Percentiles rank a stretch among this genome's conserved stretches.
phyloP scores from a whole-genome alignment of 2,888 invertebrate species.

The Poecilus cupreus region DNA sequence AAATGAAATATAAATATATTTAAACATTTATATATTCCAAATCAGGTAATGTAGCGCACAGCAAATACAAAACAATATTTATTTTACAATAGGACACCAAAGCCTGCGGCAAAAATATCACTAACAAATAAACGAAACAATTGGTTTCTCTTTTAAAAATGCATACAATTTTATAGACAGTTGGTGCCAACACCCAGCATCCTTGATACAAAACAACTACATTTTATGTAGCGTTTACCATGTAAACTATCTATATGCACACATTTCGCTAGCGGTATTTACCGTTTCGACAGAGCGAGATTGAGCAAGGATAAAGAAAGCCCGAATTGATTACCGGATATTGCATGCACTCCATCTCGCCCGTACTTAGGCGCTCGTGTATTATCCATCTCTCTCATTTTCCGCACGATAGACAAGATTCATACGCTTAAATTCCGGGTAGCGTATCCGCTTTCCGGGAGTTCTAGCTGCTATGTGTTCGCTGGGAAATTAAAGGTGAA shows the following conservation, averaged over 20 bases:
- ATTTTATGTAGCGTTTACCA: not conserved
- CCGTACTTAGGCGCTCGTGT: not conserved
- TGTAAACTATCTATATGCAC: constrained; percentile 18
- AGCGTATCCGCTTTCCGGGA: not conserved
- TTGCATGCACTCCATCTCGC: constrained; percentile 26
- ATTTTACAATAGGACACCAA: no score
- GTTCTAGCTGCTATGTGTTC: not conserved
- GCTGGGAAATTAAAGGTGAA: constrained; percentile 29
- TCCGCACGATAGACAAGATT: constrained; percentile 43
- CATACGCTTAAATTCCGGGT: constrained; percentile 25
- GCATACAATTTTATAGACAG: not conserved
- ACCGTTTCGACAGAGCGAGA: not conserved
- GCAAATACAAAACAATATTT: no score
- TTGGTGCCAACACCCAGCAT: no score
- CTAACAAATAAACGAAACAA: no score
- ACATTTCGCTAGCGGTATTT: constrained; percentile 9
- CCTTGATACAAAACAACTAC: not conserved
- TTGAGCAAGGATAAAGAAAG: constrained; percentile 35
- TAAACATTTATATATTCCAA: no score
- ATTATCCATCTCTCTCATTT: constrained; percentile 29
- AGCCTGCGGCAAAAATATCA: no score
- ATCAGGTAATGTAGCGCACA: no score
- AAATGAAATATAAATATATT: no score
- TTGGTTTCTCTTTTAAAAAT: not conserved
- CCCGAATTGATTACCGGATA: constrained; percentile 50